phyloP scores from a whole-genome alignment of 1,140 invertebrate genomes.

The Planococcus citri region DNA sequence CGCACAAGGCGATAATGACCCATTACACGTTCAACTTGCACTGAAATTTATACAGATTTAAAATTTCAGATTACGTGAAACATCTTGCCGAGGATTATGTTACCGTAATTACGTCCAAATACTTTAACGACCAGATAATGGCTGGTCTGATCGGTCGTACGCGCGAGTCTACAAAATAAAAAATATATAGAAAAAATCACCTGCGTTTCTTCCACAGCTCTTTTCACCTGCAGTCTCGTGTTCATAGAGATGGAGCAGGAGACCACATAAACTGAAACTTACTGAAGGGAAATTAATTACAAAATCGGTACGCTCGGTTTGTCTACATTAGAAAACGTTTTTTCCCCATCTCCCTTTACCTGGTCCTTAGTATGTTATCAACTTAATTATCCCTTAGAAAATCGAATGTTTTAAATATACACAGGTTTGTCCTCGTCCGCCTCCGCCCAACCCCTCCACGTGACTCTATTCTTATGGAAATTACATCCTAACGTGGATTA shows the following conservation, averaged over 20 bases:
- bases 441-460: no score
- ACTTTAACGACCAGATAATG: slow-evolving; percentile 7
- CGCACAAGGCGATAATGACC: not conserved
- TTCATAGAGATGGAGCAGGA: no score
- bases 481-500: no score
- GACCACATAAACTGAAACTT: not conserved
- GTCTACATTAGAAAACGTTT: not conserved
- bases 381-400: not conserved
- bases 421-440: no score
- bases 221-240: not conserved
- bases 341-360: no score
- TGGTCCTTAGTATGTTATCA: not conserved
- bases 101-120: not conserved
- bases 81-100: not conserved
- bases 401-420: not conserved
- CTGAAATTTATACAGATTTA: not conserved
- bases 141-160: not conserved
- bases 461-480: no score
- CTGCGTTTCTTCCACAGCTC: not conserved
- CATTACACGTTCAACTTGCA: not conserved
- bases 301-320: not conserved
- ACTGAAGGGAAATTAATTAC: not conserved
- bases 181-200: not conserved
- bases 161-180: not conserved
- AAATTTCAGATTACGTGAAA: not conserved